Base-by-base conservation (phyloP, 1,140 invertebrate genomes). In the Tetramorium alpestre region DNA sequence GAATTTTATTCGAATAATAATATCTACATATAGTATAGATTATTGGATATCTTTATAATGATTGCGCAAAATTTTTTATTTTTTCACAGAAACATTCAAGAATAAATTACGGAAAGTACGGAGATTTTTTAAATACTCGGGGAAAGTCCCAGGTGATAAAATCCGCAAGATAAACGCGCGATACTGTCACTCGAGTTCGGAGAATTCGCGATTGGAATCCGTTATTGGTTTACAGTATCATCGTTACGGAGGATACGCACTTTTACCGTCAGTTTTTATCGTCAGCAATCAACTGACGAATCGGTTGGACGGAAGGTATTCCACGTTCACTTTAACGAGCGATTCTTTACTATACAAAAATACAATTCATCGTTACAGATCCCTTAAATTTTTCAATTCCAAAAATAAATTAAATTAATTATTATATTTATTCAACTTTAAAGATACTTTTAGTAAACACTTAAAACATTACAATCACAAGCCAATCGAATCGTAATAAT, bases 211-310 rank as follows among this genome's bases (percentile, higher is more conserved):
- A 76, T 13, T 65, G 60, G 70, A 86, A 89, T 86, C 58, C 69
- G 87, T 89, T 89, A 89, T 64, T 72, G 76, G 85, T 58, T 89
- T 70, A 72, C 70, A 70, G 62, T 87, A 76, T 64, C 69, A 28
- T 47, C 25, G 7, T 72, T 28, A 49, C 51, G 49, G 8, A n/a
- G 58, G 76, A 81, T 82, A 58, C 69, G 84, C 73, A 77, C 11
- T 51, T 49, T 76, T 76, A 38, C 54, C 41, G 18, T 22, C 25
- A 16, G 54, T 85, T 85, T 85, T 85, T 77, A 85, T 75, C 44
- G 16, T 62, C 60, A 33, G 44, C 58, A 5, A 49, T 72, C 49
- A 51, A 22, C 44, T 60, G 65, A 85, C 72, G 86, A 85, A 70
- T 85, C 44, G 22, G 8, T 64, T 18, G 70, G 22, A 62, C 13